Conservation (phyloP, 2,797 vertebrate species). For the Bufotes viridis region DNA sequence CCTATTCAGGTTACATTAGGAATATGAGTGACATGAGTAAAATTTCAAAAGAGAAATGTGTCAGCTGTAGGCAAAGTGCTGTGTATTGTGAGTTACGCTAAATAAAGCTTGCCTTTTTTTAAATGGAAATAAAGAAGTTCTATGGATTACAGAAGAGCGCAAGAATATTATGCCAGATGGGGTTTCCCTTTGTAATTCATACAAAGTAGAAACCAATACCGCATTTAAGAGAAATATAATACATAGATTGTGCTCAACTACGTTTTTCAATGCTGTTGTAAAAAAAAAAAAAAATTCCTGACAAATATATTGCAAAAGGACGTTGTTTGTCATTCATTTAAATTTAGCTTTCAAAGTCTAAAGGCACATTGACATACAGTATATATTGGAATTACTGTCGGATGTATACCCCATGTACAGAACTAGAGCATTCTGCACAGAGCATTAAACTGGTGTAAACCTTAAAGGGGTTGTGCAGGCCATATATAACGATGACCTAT, state of each 20-base stretch:
- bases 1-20: conserved; percentile 29
- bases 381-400: too few species aligned
- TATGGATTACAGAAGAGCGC: not conserved
- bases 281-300: too few species aligned
- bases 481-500: too few species aligned
- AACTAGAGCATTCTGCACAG: too few species aligned
- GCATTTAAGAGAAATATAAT: not conserved
- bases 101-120: conserved; percentile 31
- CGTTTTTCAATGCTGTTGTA: too few species aligned
- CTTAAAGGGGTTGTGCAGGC: too few species aligned
- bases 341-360: too few species aligned
- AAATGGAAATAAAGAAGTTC: conserved; percentile 9
- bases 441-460: too few species aligned
- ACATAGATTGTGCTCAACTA: not conserved
- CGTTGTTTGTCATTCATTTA: too few species aligned
- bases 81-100: conserved; percentile 17
- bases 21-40: conserved; percentile 11
- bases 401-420: too few species aligned
- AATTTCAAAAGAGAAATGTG: conserved; percentile 9
- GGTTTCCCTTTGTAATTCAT: not conserved
- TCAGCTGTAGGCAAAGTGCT: conserved; percentile 35
- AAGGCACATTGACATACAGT: too few species aligned
- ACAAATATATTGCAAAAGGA: too few species aligned
- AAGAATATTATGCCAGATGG: not conserved
- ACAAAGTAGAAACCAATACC: not conserved